phyloP scores from a whole-genome alignment of 2,113 vertebrate genomes.

The Procavia capensis region DNA sequence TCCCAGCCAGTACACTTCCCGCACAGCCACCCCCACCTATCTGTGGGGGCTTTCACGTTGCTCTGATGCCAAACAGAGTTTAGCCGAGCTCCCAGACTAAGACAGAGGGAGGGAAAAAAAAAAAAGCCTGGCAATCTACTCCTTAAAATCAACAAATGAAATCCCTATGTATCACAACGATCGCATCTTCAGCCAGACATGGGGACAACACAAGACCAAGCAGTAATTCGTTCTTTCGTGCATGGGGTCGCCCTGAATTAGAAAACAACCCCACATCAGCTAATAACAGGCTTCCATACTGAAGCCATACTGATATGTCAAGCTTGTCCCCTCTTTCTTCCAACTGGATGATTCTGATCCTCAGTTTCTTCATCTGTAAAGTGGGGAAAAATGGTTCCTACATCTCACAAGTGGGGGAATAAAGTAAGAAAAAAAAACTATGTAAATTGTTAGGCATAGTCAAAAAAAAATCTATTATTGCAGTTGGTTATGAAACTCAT shows the following conservation, averaged over 20 bases:
- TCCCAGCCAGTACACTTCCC: too few species aligned
- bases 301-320: not conserved
- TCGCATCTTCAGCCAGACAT: not conserved
- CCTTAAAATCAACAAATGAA: not conserved
- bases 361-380: not conserved
- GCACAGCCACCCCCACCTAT: too few species aligned
- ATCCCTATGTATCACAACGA: not conserved
- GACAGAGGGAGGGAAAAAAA: not conserved
- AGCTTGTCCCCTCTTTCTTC: not conserved
- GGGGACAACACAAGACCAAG: not conserved
- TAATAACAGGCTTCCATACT: not conserved
- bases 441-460: not conserved
- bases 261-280: not conserved
- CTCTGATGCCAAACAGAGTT: not conserved
- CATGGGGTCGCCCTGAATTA: not conserved
- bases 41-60: not conserved
- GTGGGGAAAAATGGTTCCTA: not conserved
- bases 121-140: not conserved
- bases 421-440: not conserved
- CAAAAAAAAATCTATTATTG: not conserved
- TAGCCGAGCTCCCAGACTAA: not conserved
- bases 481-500: not conserved
- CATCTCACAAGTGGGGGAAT: not conserved
- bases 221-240: not conserved
- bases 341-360: too few species aligned